phyloP scores from a whole-genome alignment of 2,113 vertebrate genomes.

The Eulemur rufifrons region DNA sequence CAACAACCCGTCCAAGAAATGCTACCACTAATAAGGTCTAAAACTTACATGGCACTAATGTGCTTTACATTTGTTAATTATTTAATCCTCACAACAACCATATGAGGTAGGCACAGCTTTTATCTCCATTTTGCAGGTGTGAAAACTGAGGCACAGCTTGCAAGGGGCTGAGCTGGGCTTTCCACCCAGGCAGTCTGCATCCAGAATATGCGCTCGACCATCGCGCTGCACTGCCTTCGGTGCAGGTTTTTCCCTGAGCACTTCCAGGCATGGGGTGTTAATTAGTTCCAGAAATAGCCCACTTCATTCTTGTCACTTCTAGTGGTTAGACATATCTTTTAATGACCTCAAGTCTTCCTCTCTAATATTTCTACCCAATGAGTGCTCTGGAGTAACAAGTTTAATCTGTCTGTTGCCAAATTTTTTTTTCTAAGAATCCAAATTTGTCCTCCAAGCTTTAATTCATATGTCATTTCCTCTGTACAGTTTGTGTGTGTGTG shows the following conservation, averaged over 20 bases:
- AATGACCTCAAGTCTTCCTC: neutral
- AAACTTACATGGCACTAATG: neutral
- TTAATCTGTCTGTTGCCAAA: neutral
- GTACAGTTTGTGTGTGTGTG: neutral
- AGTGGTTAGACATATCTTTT: neutral
- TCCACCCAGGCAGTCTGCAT: neutral
- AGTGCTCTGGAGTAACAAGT: neutral
- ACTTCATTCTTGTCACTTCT: neutral
- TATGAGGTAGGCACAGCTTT: neutral
- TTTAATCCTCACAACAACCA: neutral
- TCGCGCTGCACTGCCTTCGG: neutral
- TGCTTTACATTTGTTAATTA: neutral
- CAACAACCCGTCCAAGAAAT: neutral
- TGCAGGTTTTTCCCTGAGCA: neutral
- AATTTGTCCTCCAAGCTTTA: neutral
- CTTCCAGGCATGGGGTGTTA: neutral
- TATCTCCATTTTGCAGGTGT: neutral
- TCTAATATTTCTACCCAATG: neutral
- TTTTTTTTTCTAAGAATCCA: constrained; percentile 5
- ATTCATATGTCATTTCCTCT: neutral
- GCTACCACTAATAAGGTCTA: neutral
- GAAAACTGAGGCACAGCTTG: neutral
- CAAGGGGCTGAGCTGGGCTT: neutral
- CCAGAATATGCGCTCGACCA: neutral
- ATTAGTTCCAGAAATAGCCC: neutral